A percentile compares a stretch with the other conserved stretches of the same genome.
Evolutionary conservation across 2,113 vertebrate genomes (phyloP).

Genomic region (Podarcis cretensis): DNA sequence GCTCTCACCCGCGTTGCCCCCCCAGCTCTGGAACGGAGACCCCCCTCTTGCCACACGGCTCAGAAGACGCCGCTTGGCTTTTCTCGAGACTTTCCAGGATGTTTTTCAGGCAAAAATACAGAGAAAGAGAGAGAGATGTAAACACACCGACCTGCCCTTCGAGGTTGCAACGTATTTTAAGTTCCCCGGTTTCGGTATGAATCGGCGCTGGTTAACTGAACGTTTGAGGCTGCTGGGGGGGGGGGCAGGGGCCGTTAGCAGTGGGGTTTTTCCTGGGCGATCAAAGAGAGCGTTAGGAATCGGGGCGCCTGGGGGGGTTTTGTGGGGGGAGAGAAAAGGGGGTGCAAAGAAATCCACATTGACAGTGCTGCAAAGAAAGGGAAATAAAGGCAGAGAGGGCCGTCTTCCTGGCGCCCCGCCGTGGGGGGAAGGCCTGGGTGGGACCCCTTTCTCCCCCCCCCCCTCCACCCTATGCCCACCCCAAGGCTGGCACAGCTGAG

Average conservation of each 20-base stretch:
- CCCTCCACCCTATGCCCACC: not conserved
- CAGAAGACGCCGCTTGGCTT: too few relatives aligned
- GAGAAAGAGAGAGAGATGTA: not conserved
- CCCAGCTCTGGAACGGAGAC: too few relatives aligned
- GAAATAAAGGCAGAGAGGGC: too few relatives aligned
- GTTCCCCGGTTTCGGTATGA: conserved; percentile 6
- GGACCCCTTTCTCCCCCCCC: too few relatives aligned
- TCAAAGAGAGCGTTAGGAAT: not conserved
- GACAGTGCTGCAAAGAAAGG: too few relatives aligned
- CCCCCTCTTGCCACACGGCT: too few relatives aligned
- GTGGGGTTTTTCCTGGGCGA: not conserved
- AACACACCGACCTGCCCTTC: not conserved
- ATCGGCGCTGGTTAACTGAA: not conserved
- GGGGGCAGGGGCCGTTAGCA: not conserved
- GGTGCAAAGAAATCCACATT: not conserved
- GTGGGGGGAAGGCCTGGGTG: too few relatives aligned
- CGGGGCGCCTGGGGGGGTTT: too few relatives aligned
- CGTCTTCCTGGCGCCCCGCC: too few relatives aligned
- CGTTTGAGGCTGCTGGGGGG: not conserved
- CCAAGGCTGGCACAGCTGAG: not conserved
- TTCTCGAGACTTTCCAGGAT: not conserved
- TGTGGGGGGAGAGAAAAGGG: too few relatives aligned
- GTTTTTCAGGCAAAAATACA: not conserved
- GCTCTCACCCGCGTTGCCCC: too few relatives aligned
- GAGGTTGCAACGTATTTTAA: not conserved